Base-by-base conservation (phyloP, 2,888 invertebrate genomes). In the Thelaira solivaga region DNA sequence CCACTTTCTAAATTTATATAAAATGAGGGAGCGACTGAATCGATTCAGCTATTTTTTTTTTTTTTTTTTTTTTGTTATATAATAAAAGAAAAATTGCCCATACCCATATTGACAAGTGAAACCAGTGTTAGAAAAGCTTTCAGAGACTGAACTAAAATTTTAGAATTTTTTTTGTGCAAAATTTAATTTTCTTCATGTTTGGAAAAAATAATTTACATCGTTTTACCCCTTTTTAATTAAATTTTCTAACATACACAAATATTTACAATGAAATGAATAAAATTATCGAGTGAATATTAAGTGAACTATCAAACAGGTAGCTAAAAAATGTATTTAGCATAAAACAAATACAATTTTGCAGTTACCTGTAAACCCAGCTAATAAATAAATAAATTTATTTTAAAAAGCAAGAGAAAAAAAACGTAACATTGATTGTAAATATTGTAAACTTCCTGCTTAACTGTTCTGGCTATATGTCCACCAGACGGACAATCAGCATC, bases 391-490 rank as follows among this genome's bases (percentile, higher is more conserved):
- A n/a, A 75, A 68, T 68, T 73, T 39, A 57, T 29, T 24, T 64
- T 16, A 49, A 49, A n/a, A 43, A 39, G 73, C 57, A 39, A 24
- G 31, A 45, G 65, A 53, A n/a, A n/a, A n/a, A n/a, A n/a, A n/a
- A n/a, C n/a, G n/a, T 24, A 69, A 31, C 57, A 71, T 68, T 81
- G 72, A 80, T 81, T 81, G 78, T 53, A 68, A 65, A 76, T 74
- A 81, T 80, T 82, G 76, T 80, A 61, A 73, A 67, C 69, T 80
- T 82, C 82, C 81, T 78, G 77, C 55, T 79, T 80, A 74, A 61
- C 74, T 74, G 45, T 64, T 34, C 26, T 13, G n/a, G n/a, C n/a
- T n/a, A n/a, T 20, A 16, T 29, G 26, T 13, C 53, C 13, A 41
- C 26, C 34, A 41, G 43, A 45, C 26, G 64, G 73, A 73, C 73